Evolutionary conservation across 2,797 vertebrate genomes (phyloP), one percentile per base, ranked within the genome.

Genomic region (Myiothlypis coronata): DNA sequence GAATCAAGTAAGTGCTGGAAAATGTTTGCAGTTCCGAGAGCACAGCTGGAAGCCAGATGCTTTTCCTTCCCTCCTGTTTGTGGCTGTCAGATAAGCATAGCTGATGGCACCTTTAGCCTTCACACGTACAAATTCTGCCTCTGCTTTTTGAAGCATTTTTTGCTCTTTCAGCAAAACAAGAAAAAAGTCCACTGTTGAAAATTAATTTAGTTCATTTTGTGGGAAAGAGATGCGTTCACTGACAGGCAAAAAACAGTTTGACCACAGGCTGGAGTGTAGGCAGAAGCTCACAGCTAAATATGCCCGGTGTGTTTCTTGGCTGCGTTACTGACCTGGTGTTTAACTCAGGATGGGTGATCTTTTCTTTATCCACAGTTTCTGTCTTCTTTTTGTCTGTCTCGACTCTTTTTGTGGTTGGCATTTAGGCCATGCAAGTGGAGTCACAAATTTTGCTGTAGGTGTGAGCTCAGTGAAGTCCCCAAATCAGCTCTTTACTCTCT

Each of bases 1-100:
- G 28, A 98, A 94, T 90, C 99, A 99, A 98, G 99, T 99, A 88
- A 98, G 98, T 20, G 10, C 19, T 65, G 37, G 68, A 69, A 67
- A 85, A 56, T 21, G 23, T 20, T 43, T 83, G 46, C 9, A 4
- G 28, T 41, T 82, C 74, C n/a, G 22, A 83, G 44, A 32, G 23
- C 59, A 19, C 60, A 71, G 44, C 84, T 85, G 60, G 72, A 89
- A 70, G 43, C n/a, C 77, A 69, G 57, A 37, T 11, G 0, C 16
- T 86, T 57, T 83, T 84, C 72, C 43, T 88, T 83, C n/a, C 35
- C 47, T 88, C 30, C 41, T 93, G 34, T 68, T 64, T 59, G 22
- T 76, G 49, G 32, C 44, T 69, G 59, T 79, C 71, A 89, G 72
- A 80, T 93, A 86, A 52, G 30, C 35, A 37, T 50, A 59, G 39